These are phyloP conservation scores for Corythoichthys haematopterus DNA, from an alignment of 2,113 vertebrate genomes.

Conservation along the genomic window DNA sequence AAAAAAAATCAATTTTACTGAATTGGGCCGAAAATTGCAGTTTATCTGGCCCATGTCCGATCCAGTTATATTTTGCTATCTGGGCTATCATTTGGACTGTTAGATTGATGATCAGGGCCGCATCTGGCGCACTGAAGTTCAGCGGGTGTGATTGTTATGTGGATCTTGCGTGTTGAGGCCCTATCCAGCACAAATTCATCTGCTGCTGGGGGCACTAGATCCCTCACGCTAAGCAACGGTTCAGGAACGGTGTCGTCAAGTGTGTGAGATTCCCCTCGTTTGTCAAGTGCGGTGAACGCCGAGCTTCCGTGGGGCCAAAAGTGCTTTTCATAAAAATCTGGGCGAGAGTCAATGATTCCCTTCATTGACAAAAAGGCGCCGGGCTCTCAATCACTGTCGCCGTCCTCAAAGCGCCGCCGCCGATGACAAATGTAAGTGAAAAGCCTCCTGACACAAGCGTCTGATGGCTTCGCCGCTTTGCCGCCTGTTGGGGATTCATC, in stretches of 20 bases:
- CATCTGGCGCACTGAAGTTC: too few species aligned
- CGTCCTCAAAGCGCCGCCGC: neutral
- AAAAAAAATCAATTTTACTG: too few species aligned
- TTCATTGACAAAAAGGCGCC: neutral
- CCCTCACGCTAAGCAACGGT: neutral
- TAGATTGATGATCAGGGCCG: too few species aligned
- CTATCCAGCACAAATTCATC: too few species aligned
- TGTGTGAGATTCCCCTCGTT: neutral
- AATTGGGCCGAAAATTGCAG: too few species aligned
- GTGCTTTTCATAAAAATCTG: neutral
- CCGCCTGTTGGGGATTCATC: slow-evolving; percentile 1
- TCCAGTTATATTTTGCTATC: too few species aligned
- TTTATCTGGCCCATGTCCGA: too few species aligned
- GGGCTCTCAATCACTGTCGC: slow-evolving; percentile 2
- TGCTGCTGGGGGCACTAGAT: neutral
- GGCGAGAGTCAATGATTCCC: neutral
- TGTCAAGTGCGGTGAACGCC: neutral
- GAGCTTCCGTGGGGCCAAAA: neutral
- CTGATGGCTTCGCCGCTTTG: slow-evolving; percentile 8
- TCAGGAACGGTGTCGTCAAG: neutral
- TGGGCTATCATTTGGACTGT: too few species aligned
- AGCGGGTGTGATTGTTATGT: too few species aligned
- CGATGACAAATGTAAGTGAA: slow-evolving; percentile 5
- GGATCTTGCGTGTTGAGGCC: too few species aligned
- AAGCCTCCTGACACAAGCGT: slow-evolving; percentile 1